A percentile compares a stretch with the other conserved stretches of the same genome.
These are phyloP conservation scores for Aelia acuminata DNA, from an alignment of 2,888 invertebrate species.

Conservation along the genomic window DNA sequence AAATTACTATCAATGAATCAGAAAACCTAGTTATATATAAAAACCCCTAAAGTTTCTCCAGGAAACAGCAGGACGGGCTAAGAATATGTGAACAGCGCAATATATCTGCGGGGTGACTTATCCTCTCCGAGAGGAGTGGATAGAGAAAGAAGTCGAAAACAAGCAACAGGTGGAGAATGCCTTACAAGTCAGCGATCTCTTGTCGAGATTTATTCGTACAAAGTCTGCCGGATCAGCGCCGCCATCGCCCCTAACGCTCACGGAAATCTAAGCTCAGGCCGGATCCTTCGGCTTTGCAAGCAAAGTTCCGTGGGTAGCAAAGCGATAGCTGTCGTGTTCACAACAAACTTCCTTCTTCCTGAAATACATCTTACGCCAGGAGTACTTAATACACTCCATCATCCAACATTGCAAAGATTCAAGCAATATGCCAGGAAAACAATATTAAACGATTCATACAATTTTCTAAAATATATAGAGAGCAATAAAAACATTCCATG, in stretches of 20 bases:
- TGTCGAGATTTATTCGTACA: neutral
- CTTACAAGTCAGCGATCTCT: neutral
- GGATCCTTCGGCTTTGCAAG: neutral
- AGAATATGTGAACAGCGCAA: neutral
- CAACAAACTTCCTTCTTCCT: neutral
- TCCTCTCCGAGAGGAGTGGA: neutral
- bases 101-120: constrained; percentile 18
- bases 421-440: neutral
- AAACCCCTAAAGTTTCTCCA: neutral
- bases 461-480: too few relatives aligned
- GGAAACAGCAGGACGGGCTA: neutral
- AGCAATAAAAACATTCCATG: too few relatives aligned
- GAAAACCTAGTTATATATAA: too few relatives aligned
- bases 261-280: neutral
- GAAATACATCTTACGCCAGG: neutral
- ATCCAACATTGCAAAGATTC: neutral
- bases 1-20: too few relatives aligned
- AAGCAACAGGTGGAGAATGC: neutral
- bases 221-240: neutral
- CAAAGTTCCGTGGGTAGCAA: neutral
- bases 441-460: too few relatives aligned
- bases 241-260: neutral
- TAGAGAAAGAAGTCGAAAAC: neutral
- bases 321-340: neutral
- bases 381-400: neutral